Evolutionary conservation across 2,797 vertebrate genomes (phyloP).

Genomic region (Pangasius macronema): DNA sequence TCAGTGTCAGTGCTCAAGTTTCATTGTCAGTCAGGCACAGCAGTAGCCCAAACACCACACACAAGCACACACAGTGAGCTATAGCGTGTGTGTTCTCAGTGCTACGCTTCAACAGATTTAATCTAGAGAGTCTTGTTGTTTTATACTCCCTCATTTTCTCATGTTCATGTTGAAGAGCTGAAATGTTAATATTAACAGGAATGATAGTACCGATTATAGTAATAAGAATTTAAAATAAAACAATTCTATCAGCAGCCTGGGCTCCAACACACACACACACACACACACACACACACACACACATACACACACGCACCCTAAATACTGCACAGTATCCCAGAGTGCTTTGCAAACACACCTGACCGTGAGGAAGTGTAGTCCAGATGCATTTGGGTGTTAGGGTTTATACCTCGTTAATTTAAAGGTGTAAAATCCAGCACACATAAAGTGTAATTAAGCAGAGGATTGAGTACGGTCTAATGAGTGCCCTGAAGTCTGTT

Average conservation of each 20-base stretch:
- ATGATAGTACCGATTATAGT: neutral
- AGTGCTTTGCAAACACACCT: neutral
- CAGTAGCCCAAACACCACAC: neutral
- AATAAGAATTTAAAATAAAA: neutral
- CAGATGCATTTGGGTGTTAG: neutral
- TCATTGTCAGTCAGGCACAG: neutral
- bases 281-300: neutral
- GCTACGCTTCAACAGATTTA: neutral
- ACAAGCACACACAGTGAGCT: neutral
- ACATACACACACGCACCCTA: neutral
- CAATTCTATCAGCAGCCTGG: neutral
- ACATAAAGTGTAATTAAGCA: slow-evolving; percentile 7
- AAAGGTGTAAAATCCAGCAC: neutral
- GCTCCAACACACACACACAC: neutral
- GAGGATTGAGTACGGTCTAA: neutral
- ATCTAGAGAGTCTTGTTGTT: neutral
- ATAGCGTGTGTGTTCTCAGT: neutral
- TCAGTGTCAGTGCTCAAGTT: neutral
- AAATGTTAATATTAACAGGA: neutral
- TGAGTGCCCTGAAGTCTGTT: neutral
- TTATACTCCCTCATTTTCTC: neutral
- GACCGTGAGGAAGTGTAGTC: neutral
- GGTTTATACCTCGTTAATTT: neutral
- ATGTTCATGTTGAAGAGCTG: neutral
- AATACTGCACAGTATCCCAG: neutral